These are phyloP conservation scores for Sorex araneus DNA, from an alignment of 2,113 vertebrate species.

Conservation along the genomic window DNA sequence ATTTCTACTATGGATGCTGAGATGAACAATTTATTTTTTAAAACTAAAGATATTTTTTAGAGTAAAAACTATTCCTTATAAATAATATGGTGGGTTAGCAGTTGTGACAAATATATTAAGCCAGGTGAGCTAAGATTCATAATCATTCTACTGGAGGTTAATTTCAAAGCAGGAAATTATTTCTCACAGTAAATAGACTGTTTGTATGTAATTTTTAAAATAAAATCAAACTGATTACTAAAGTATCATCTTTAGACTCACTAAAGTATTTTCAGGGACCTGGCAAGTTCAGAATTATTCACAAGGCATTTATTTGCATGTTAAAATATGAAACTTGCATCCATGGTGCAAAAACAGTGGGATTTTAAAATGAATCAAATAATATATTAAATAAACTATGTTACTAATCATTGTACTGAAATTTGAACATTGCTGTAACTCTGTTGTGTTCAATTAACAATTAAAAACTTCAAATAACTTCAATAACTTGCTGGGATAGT, in stretches of 20 bases:
- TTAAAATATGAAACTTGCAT: neutral
- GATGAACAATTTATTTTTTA: constrained; percentile 12
- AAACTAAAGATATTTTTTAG: neutral
- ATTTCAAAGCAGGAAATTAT: neutral
- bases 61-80: neutral
- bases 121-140: neutral
- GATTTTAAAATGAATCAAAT: neutral
- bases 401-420: neutral
- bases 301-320: neutral
- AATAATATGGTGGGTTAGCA: neutral
- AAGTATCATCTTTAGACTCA: neutral
- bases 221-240: neutral
- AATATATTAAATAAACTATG: neutral
- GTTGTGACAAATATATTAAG: neutral
- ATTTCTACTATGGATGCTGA: neutral
- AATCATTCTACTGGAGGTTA: neutral
- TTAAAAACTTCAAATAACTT: neutral
- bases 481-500: neutral
- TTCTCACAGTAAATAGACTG: neutral
- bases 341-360: neutral
- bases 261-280: neutral
- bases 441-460: neutral
- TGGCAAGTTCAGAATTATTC: neutral
- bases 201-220: neutral
- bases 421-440: neutral